phyloP scores from a whole-genome alignment of 2,797 vertebrate genomes.

The Chelmon rostratus region DNA sequence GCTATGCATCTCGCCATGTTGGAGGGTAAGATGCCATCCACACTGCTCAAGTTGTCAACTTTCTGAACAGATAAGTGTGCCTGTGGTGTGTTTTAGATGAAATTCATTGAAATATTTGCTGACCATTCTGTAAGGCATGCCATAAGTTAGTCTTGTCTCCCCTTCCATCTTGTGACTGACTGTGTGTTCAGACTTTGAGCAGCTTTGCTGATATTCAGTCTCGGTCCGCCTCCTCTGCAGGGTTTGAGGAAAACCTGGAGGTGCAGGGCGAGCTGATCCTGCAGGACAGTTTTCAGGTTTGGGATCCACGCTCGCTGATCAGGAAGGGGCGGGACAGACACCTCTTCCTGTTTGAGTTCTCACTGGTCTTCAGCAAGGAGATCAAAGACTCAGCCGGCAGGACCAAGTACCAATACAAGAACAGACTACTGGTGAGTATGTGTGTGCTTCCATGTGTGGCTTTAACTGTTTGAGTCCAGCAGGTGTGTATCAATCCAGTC shows the following conservation, averaged over 20 bases:
- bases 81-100: background rate
- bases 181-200: background rate
- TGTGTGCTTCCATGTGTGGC: background rate
- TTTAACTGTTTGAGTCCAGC: background rate
- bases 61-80: background rate
- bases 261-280: conserved; percentile 98
- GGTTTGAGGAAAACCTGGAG: conserved; percentile 97
- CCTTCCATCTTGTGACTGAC: background rate
- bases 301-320: conserved; percentile 98
- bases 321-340: conserved; percentile 97
- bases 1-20: conserved; percentile 99
- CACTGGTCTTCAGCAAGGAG: conserved; percentile 97
- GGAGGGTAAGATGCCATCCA: conserved; percentile 86
- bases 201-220: background rate
- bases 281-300: conserved; percentile 99
- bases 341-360: conserved; percentile 98
- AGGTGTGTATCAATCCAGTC: background rate
- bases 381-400: conserved; percentile 98
- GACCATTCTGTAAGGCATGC: background rate
- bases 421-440: conserved; percentile 91
- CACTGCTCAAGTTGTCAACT: background rate
- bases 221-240: conserved; percentile 71
- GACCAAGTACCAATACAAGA: conserved; percentile 99
- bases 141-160: background rate
- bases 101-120: background rate